These are phyloP conservation scores for Thamnaconus septentrionalis DNA, from an alignment of 2,113 vertebrate species.

Conservation along the genomic window DNA sequence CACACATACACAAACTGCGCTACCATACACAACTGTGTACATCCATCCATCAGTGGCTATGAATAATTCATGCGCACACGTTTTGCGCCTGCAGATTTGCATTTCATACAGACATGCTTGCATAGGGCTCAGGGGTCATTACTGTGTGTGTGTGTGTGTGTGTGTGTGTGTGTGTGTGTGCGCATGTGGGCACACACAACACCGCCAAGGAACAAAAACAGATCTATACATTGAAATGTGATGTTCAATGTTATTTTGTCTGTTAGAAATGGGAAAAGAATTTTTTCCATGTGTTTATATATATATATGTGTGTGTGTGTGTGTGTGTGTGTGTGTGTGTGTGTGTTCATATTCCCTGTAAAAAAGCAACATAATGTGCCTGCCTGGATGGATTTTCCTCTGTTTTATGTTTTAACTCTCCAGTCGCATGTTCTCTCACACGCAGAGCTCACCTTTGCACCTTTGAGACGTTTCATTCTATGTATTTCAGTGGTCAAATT, in stretches of 20 bases:
- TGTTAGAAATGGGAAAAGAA: neutral
- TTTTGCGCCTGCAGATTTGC: conserved; percentile 23
- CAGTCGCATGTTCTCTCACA: too few relatives aligned
- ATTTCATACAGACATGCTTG: conserved; percentile 16
- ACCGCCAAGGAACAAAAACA: too few relatives aligned
- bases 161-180: too few relatives aligned
- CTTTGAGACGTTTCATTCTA: too few relatives aligned
- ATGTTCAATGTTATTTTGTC: neutral
- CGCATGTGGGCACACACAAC: too few relatives aligned
- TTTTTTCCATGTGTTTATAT: neutral
- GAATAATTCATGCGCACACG: conserved; percentile 42
- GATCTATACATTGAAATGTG: neutral
- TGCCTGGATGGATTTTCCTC: conserved; percentile 1
- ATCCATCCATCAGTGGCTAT: conserved; percentile 28
- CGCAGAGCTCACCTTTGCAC: too few relatives aligned
- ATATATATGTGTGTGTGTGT: neutral
- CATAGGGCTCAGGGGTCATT: conserved; percentile 11
- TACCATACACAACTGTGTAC: conserved; percentile 14
- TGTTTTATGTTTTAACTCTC: too few relatives aligned
- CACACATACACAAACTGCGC: neutral
- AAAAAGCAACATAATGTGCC: conserved; percentile 7
- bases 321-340: conserved; percentile 1
- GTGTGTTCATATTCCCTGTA: neutral
- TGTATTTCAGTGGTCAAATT: too few relatives aligned
- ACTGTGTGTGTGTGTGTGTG: too few relatives aligned